phyloP scores from a whole-genome alignment of 2,113 vertebrate genomes.

The Morphnarchus princeps region DNA sequence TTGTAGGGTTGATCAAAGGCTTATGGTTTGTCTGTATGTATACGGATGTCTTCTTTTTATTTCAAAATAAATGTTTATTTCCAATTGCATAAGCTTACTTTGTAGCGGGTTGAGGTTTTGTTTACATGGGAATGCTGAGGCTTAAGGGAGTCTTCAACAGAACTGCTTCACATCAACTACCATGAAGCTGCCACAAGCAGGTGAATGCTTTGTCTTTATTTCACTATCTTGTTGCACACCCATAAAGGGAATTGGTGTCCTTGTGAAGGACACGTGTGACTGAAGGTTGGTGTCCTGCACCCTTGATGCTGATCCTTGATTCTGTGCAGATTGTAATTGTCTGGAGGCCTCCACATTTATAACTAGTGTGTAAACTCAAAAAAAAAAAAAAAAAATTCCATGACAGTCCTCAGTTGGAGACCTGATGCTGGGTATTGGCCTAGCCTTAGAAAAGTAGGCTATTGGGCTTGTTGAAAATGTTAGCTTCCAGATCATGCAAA shows the following conservation, averaged over 20 bases:
- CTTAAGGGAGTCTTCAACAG: not conserved
- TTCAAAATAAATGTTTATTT: conserved; percentile 42
- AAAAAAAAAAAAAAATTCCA: not conserved
- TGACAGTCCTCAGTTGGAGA: not conserved
- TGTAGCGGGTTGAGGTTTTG: not conserved
- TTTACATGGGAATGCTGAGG: not conserved
- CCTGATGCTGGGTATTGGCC: not conserved
- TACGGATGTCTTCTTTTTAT: not conserved
- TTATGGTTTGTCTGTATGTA: not conserved
- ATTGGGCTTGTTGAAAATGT: not conserved
- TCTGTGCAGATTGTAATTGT: not conserved
- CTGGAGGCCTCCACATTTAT: not conserved
- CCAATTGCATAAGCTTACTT: not conserved
- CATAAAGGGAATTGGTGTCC: not conserved
- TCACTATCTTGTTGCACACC: not conserved
- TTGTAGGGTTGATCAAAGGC: conserved; percentile 22
- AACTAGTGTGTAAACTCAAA: not conserved
- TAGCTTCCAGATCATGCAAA: not conserved
- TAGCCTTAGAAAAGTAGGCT: not conserved
- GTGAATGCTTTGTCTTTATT: not conserved
- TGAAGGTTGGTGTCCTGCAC: not conserved
- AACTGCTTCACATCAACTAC: not conserved
- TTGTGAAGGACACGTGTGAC: not conserved
- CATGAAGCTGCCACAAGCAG: not conserved
- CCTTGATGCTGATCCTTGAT: not conserved